Percentiles rank a stretch among this genome's conserved stretches.
Evolutionary conservation across 2,888 invertebrate species (phyloP).

Genomic region (Limenitis arthemis): DNA sequence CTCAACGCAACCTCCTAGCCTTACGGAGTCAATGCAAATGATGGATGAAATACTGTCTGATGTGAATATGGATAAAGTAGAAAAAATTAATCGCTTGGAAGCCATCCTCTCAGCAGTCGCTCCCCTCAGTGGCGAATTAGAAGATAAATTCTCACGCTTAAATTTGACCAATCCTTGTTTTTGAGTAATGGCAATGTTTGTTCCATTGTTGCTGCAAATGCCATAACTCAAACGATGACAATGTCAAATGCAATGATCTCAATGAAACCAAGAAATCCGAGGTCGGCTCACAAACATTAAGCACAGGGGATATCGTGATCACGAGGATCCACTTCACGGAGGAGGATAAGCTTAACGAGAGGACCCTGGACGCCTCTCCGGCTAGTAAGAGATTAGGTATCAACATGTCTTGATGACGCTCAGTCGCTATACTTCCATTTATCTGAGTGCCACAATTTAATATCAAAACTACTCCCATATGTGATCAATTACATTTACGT

Average conservation of each 20-base stretch:
- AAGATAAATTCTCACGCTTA: conserved; percentile 65
- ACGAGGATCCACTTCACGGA: conserved; percentile 80
- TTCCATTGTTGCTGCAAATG: conserved; percentile 72
- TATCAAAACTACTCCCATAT: conserved; percentile 50
- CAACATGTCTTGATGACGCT: conserved; percentile 62
- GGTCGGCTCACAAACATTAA: conserved; percentile 86
- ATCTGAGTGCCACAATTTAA: conserved; percentile 60
- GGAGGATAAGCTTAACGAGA: conserved; percentile 62
- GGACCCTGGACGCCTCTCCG: conserved; percentile 61
- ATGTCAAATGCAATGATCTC: conserved; percentile 59
- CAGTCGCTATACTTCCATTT: conserved; percentile 45
- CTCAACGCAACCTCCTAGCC: conserved; percentile 84
- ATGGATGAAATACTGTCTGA: conserved; percentile 89
- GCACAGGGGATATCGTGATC: conserved; percentile 93
- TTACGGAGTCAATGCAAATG: conserved; percentile 92
- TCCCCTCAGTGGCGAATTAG: conserved; percentile 74
- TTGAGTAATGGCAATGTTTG: conserved; percentile 66
- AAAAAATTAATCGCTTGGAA: conserved; percentile 89
- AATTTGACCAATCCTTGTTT: conserved; percentile 68
- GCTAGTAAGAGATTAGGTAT: conserved; percentile 54
- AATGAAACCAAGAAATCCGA: conserved; percentile 63
- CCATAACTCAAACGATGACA: conserved; percentile 61
- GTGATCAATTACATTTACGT: conserved; percentile 50
- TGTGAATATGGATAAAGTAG: conserved; percentile 85
- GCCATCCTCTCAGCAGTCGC: conserved; percentile 88